Conservation (phyloP, 1,140 invertebrate genomes). For the Diabrotica virgifera region DNA sequence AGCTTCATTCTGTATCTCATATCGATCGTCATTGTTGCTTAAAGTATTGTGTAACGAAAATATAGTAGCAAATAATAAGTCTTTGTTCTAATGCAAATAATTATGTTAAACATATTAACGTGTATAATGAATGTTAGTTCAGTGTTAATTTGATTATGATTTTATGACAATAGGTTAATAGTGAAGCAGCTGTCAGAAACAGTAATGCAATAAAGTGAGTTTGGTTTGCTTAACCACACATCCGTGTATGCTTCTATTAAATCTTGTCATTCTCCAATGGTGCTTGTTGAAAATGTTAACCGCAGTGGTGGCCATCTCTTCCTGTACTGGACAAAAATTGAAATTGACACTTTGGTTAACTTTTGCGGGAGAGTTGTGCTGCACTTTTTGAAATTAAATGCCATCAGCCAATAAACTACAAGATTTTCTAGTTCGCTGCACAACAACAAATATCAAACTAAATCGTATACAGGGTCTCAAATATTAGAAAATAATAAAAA, state of each 20-base stretch:
- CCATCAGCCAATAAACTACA: no score
- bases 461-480: no score
- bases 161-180: constrained; percentile 38
- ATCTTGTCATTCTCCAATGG: constrained; percentile 27
- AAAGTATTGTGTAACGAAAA: background rate
- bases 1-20: no score
- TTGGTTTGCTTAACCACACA: constrained; percentile 27
- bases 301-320: background rate
- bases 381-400: no score
- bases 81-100: constrained; percentile 32
- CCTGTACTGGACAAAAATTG: background rate
- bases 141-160: constrained; percentile 34
- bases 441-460: no score
- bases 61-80: constrained; percentile 22
- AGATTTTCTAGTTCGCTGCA: no score
- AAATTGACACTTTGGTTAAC: background rate
- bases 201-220: constrained; percentile 36
- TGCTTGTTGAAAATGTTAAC: background rate
- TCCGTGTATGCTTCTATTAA: constrained; percentile 25
- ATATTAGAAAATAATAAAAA: no score
- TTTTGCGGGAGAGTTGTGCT: background rate
- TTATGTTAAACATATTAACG: constrained; percentile 32
- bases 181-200: constrained; percentile 38
- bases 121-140: constrained; percentile 28
- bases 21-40: background rate